Evolutionary conservation across 2,113 vertebrate species (phyloP).

Genomic region (Trogon melanurus): DNA sequence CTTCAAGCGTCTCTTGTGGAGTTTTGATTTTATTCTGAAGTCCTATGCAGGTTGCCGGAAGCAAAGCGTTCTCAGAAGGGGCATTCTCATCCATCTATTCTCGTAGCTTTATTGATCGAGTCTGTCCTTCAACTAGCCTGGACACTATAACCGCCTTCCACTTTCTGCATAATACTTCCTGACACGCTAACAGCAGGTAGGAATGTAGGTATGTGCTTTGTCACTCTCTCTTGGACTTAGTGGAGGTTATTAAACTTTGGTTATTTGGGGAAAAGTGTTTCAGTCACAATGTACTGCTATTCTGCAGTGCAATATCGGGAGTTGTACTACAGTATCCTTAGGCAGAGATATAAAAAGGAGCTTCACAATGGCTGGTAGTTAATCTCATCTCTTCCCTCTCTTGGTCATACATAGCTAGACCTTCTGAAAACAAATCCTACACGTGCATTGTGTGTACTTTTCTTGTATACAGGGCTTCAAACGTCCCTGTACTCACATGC

Average conservation of each 20-base stretch:
- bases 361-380: neutral
- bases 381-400: neutral
- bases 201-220: neutral
- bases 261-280: neutral
- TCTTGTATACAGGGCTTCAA: neutral
- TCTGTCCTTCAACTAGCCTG: neutral
- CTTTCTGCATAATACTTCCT: neutral
- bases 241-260: neutral
- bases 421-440: neutral
- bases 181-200: neutral
- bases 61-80: neutral
- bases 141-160: neutral
- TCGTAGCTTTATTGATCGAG: constrained; percentile 2
- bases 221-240: neutral
- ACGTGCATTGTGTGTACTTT: fast-evolving
- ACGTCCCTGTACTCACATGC: neutral
- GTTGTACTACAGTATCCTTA: neutral
- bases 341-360: neutral
- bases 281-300: fast-evolving
- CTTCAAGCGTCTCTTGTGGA: neutral
- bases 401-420: neutral
- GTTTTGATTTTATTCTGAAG: neutral
- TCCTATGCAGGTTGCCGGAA: neutral
- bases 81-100: neutral
- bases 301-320: neutral